Evolutionary conservation across 2,888 invertebrate species (phyloP).

Genomic region (Drosophila longiperda): DNA sequence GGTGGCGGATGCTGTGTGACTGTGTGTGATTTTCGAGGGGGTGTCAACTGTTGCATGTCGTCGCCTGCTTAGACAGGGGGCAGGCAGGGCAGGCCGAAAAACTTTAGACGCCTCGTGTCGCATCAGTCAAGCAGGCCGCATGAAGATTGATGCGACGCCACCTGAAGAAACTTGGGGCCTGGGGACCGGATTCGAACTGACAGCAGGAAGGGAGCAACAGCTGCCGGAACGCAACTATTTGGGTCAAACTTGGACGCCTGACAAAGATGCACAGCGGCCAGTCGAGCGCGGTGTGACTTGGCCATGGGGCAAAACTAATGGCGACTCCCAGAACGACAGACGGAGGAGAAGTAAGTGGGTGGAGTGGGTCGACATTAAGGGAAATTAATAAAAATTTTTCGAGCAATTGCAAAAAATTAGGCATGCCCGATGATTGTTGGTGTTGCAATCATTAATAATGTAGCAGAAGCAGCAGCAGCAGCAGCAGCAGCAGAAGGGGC

Average conservation of each 20-base stretch:
- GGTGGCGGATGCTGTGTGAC: constrained; percentile 1
- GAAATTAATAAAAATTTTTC: constrained; percentile 65
- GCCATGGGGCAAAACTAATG: constrained; percentile 51
- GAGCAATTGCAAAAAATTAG: constrained; percentile 70
- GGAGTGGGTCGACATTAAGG: constrained; percentile 13
- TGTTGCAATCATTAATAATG: constrained; percentile 66
- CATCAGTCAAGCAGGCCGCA: constrained; percentile 57
- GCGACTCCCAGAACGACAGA: neutral
- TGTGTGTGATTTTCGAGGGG: constrained; percentile 15
- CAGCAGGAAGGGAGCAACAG: constrained; percentile 55
- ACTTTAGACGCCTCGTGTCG: constrained; percentile 62
- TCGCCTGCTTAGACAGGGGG: constrained; percentile 56
- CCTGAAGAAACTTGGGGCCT: constrained; percentile 54
- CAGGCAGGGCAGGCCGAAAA: constrained; percentile 9
- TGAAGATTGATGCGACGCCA: constrained; percentile 75
- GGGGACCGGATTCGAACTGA: constrained; percentile 6
- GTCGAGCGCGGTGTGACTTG: constrained; percentile 54
- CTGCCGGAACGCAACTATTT: constrained; percentile 53
- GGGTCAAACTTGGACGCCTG: constrained; percentile 51
- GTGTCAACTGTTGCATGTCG: constrained; percentile 68
- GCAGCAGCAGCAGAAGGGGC: constrained; percentile 16
- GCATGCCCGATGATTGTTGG: constrained; percentile 66
- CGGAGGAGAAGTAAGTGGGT: neutral
- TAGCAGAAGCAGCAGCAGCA: neutral
- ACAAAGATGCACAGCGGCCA: constrained; percentile 50